Conservation (phyloP, 2,113 vertebrate genomes). For the Steatornis caripensis region DNA sequence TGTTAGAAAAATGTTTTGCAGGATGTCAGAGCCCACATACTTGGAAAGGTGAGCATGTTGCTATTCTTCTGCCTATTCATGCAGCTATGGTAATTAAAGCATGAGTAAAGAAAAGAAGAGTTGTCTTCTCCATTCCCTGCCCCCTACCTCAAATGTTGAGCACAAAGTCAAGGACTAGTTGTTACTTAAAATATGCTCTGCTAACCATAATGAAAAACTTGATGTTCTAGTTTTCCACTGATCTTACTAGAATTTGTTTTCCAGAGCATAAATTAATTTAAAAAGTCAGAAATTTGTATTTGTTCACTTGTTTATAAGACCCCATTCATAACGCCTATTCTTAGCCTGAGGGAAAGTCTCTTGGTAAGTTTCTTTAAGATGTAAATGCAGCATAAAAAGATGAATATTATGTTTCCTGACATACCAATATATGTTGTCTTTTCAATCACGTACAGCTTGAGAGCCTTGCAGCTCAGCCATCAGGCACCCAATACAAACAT, state of each 20-base stretch:
- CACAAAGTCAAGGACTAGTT: background rate
- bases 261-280: background rate
- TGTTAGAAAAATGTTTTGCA: background rate
- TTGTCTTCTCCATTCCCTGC: too few relatives aligned
- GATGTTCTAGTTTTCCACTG: background rate
- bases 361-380: background rate
- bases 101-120: background rate
- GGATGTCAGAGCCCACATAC: background rate
- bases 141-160: background rate
- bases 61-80: background rate
- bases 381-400: background rate
- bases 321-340: background rate
- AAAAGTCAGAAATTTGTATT: background rate
- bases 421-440: constrained; percentile 12
- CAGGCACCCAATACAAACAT: background rate
- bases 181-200: background rate
- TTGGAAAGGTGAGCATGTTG: background rate
- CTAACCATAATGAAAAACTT: background rate
- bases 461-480: constrained; percentile 5
- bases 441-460: background rate
- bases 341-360: background rate
- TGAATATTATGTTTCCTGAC: constrained; percentile 13
- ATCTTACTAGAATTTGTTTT: background rate
- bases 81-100: background rate
- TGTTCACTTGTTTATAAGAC: background rate